Evolutionary conservation across 1,140 invertebrate genomes (phyloP), one percentile per base, ranked within the genome.

Genomic region (Drosophila serrata): DNA sequence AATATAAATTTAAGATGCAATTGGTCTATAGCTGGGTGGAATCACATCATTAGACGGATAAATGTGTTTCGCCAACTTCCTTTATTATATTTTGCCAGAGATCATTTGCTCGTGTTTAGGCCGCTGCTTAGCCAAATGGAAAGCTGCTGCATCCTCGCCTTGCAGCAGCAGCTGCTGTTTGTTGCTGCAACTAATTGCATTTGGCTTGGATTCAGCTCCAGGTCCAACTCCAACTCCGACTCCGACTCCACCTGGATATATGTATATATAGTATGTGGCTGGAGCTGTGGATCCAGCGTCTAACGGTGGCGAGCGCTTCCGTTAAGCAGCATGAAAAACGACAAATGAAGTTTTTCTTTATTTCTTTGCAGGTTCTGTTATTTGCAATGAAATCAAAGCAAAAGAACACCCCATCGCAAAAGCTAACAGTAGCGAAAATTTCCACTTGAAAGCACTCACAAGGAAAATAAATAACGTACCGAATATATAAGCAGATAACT

Each of bases 161-260:
- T 35, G 24, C 40, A 37, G 61, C 35, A 70, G 76, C 84, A 81
- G 85, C 85, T 82, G 85, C 82, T 84, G 73, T 88, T 90, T 90
- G 85, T 88, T 88, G 85, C 85, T 90, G 81, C 85, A 88, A 88
- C 85, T 88, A 88, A 88, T 88, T 88, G 84, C 84, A 80, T 90
- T 88, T 88, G 72, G 81, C 72, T 76, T 53, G 80, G 77, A 82
- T 79, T 55, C 51, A 55, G 51, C 79, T 77, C 63, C 79, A 72
- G 81, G 56, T 75, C 70, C 64, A 79, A 75, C 73, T 82, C 45
- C 60, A 57, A 7, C 51, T 43, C 19, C 64, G 70, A 62, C 74
- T 82, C 49, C 55, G 60, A 5, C 40, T 46, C 24, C 42, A 72
- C 33, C 70, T 74, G 19, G 35, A 45, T 68, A n/a, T 61, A 48